Conservation (phyloP, 2,113 vertebrate genomes). For the Neogale vison region DNA sequence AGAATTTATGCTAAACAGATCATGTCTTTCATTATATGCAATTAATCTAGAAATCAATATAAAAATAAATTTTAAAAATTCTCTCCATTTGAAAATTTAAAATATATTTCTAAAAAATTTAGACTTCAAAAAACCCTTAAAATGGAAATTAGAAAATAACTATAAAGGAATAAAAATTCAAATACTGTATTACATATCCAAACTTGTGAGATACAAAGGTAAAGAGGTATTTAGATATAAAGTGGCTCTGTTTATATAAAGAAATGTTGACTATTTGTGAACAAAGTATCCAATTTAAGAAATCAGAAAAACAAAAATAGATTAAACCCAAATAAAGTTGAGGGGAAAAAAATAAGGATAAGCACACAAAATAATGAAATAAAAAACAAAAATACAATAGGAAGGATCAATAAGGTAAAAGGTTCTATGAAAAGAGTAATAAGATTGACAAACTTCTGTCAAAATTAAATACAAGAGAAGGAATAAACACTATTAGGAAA, state of each 20-base stretch:
- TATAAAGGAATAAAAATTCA: neutral
- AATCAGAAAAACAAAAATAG: neutral
- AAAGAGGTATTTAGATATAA: neutral
- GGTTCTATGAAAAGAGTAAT: neutral
- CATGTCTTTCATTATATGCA: neutral
- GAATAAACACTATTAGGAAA: neutral
- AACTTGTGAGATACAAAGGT: neutral
- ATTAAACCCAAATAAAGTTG: neutral
- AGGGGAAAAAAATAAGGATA: neutral
- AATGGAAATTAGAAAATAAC: neutral
- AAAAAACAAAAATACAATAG: neutral
- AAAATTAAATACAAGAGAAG: neutral
- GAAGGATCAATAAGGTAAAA: neutral
- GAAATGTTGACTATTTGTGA: neutral
- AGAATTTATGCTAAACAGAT: neutral
- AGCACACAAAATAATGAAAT: neutral
- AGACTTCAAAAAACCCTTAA: neutral
- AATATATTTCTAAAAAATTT: neutral
- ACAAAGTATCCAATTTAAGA: neutral
- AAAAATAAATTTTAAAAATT: neutral
- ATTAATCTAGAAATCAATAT: neutral
- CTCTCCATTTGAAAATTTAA: neutral
- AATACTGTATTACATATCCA: neutral
- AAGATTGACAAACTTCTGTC: neutral
- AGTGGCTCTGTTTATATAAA: neutral